Percentiles rank a stretch among this genome's conserved stretches.
Evolutionary conservation across 1,140 invertebrate species (phyloP).

Genomic region (Drosophila albomicans): DNA sequence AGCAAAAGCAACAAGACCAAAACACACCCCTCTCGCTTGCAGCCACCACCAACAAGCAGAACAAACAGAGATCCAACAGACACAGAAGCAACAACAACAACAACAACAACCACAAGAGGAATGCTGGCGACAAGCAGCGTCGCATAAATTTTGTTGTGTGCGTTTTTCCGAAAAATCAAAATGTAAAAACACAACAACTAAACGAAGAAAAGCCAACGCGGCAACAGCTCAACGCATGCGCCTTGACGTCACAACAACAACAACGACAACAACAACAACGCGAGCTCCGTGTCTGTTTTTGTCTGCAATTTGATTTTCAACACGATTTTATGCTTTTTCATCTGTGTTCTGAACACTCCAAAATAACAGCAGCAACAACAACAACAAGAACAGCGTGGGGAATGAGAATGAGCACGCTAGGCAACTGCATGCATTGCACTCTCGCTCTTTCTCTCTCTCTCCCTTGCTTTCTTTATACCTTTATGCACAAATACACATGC

Average conservation of each 20-base stretch:
- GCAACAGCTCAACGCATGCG: slow-evolving; percentile 72
- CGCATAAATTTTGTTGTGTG: slow-evolving; percentile 57
- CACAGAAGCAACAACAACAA: slow-evolving; percentile 12
- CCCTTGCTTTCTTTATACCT: slow-evolving; percentile 18
- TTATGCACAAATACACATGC: slow-evolving; percentile 9
- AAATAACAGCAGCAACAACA: slow-evolving; percentile 57
- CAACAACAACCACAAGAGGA: slow-evolving; percentile 1
- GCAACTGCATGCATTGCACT: slow-evolving; percentile 76
- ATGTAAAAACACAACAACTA: slow-evolving; percentile 63
- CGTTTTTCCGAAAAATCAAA: slow-evolving; percentile 51
- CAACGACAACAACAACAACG: slow-evolving; percentile 40
- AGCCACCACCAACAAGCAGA: slow-evolving; percentile 39
- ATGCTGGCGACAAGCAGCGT: slow-evolving; percentile 37
- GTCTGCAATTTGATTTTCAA: slow-evolving; percentile 75
- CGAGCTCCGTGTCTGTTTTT: slow-evolving; percentile 47
- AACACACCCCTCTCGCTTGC: slow-evolving; percentile 66
- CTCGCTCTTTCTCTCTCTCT: slow-evolving; percentile 23
- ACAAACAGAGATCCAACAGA: slow-evolving; percentile 33
- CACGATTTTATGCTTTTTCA: slow-evolving; percentile 68
- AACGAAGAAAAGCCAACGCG: slow-evolving; percentile 56
- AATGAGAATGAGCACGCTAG: slow-evolving; percentile 38
- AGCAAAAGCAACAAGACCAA: slow-evolving; percentile 35
- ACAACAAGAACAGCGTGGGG: slow-evolving; percentile 2
- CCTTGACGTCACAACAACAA: slow-evolving; percentile 62
- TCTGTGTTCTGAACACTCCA: slow-evolving; percentile 61